Conservation (phyloP, 2,888 invertebrate species). For the Ecdyonurus torrentis region DNA sequence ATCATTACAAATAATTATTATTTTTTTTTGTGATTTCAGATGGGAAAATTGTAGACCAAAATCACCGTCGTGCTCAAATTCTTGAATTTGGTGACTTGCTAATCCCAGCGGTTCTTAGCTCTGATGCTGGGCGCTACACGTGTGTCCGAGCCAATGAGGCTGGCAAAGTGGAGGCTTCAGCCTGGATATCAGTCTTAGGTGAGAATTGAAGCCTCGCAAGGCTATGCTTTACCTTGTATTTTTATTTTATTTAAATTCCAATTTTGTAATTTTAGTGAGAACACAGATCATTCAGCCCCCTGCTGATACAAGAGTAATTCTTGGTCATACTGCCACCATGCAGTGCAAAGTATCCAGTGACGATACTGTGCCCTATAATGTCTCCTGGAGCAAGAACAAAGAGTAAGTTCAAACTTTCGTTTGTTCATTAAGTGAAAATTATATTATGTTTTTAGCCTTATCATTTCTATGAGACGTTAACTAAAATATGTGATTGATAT, state of each 20-base stretch:
- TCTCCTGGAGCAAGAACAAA: conserved; percentile 78
- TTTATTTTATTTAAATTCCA: neutral
- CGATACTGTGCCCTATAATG: conserved; percentile 67
- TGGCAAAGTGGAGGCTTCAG: conserved; percentile 68
- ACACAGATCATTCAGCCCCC: conserved; percentile 90
- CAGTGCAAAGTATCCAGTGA: conserved; percentile 92
- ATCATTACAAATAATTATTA: neutral
- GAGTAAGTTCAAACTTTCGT: conserved; percentile 43
- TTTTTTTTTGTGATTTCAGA: neutral
- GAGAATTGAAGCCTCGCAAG: conserved; percentile 21
- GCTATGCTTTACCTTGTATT: neutral
- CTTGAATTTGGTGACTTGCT: conserved; percentile 75
- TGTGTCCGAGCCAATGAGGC: conserved; percentile 82
- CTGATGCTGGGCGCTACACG: conserved; percentile 77
- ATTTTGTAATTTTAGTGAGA: conserved; percentile 38
- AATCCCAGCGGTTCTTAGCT: conserved; percentile 65
- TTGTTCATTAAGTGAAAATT: neutral
- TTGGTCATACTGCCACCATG: conserved; percentile 83
- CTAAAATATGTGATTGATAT: conserved; percentile 10
- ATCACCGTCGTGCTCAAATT: conserved; percentile 51
- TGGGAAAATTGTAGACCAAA: neutral
- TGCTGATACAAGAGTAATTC: conserved; percentile 74
- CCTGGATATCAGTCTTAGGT: conserved; percentile 70
- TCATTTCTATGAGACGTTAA: neutral
- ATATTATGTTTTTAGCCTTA: neutral